Evolutionary conservation across 2,113 vertebrate genomes (phyloP), one percentile per base, ranked within the genome.

Genomic region (Carassius carassius): DNA sequence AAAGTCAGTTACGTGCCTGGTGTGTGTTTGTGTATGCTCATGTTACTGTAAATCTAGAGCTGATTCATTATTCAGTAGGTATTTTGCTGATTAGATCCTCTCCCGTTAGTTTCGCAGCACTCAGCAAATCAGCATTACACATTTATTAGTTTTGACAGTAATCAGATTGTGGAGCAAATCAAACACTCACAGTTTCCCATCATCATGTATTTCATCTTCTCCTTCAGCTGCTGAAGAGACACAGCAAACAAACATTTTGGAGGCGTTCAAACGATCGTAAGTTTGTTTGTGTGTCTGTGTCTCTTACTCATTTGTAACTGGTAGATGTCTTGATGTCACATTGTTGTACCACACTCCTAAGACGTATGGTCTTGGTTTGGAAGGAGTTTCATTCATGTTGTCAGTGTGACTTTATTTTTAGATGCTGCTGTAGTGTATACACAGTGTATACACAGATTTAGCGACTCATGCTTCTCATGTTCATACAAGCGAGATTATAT

Each of bases 231-330:
- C 89, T 23, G 87, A 93, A 72, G 93, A 94, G 67, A 93, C 94
- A 8, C 88, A 93, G 63, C 82, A 92, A 79, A 93, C 91, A 56
- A 94, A 95, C 89, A 93, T 93, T 88, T 92, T 97, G 86, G 95
- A 96, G 86, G 90, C 93, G 29, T 96, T 97, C 93, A 97, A 95
- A 87, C 91, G 95, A 88, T 92, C 93, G 96, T 97, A 91, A 96
- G 96, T 96, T 86, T 84, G 84, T 96, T 86, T 84, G 85, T 81
- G 25, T 87, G 85, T 85, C 32, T n/a, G 74, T 82, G 56, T 58
- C 41, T 47, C 25, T 35, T 56, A 6, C 14, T 72, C 25, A 62
- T 83, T 70, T 56, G 1, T 67, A 32, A 44, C 70, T 75, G 32
- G 23, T 69, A 32, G 25, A 21, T 41, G 75, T 82, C 62, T 25